Base-by-base conservation (phyloP, 2,797 vertebrate species). In the Trematomus bernacchii region DNA sequence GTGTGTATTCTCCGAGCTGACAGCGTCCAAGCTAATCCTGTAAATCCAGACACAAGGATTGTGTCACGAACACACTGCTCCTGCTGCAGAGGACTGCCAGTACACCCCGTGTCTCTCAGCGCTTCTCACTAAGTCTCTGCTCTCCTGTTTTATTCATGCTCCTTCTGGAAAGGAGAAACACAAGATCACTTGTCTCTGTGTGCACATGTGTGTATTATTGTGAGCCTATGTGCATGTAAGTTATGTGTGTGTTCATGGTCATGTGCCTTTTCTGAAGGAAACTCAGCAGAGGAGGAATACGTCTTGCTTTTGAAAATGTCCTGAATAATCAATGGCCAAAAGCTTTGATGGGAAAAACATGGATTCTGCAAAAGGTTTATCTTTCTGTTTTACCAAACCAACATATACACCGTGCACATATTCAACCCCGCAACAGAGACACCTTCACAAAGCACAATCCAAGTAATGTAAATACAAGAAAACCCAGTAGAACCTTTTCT, bases 131-230 rank as follows among this genome's bases (percentile, higher is more conserved):
- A 51, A 85, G 87, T 80, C 84, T 77, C 76, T 82, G 76, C 82
- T 79, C 83, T 91, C 81, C 78, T 91, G 87, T 90, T 92, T 93
- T 92, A 94, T 93, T 94, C 86, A 93, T 92, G 83, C 79, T 79
- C 76, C 80, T 89, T 84, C 83, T 85, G 89, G 83, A 89, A 76
- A 82, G 73, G 66, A 85, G 83, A 83, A 84, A 79, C 81, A 79
- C 72, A 68, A 79, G 81, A 76, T 85, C 80, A 73, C 80, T 74
- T 88, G 78, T 78, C 72, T 71, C 64, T 65, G 71, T 76, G 77
- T 54, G 78, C 59, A 71, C 52, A 19, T 47, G 65, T 57, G 72
- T 83, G 63, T 70, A 42, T 42, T 16, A 79, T 72, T 71, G 50
- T 55, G 58, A 75, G 73, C 44, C 19, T 53, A 37, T 61, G 69